Evolutionary conservation across 1,140 invertebrate species (phyloP), one percentile per base, ranked within the genome.

Genomic region (Anthonomus grandis): DNA sequence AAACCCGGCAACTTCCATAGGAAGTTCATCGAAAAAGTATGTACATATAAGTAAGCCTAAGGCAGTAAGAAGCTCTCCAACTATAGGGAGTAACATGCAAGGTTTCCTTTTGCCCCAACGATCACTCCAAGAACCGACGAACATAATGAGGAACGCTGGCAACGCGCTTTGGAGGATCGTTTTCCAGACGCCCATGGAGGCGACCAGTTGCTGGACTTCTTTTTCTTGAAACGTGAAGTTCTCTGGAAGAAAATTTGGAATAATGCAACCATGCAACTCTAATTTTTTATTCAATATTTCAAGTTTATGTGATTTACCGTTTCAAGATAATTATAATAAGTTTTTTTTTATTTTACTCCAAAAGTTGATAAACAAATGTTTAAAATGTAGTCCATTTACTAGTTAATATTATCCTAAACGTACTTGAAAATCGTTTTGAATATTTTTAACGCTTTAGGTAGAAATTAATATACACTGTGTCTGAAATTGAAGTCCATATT

Each of bases 101-200:
- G 90, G 83, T 70, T 93, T 93, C 57, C 90, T 81, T 19, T 83
- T 83, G 0, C 81, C 86, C 70, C 81, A 80, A 51, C 83, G 78
- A 66, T 90, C 87, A 64, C 86, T 89, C 81, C 87, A 86, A 0
- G 86, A 83, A 36, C 91, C 88, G 65, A 91, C 76, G 74, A 92
- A 86, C 62, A 91, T 77, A 38, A 90, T 84, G 37, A 91, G 73
- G 12, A 87, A 74, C 23, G 86, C 86, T 12, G 89, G 87, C 8
- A 90, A 73, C 17, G 83, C 79, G 56, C 84, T 86, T 72, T 89
- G 86, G 21, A 91, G 70, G 10, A 88, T 81, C 6, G 87, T 87
- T 67, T 90, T 90, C 88, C 88, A 91, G 3, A 86, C 83, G 25
- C 81, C 84, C 78, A 90, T 89, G 0, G 81, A 80, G 0, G 87